Percentiles rank a stretch among this genome's conserved stretches.
These are phyloP conservation scores for Netelia melanura DNA, from an alignment of 2,888 invertebrate genomes.

Conservation along the genomic window DNA sequence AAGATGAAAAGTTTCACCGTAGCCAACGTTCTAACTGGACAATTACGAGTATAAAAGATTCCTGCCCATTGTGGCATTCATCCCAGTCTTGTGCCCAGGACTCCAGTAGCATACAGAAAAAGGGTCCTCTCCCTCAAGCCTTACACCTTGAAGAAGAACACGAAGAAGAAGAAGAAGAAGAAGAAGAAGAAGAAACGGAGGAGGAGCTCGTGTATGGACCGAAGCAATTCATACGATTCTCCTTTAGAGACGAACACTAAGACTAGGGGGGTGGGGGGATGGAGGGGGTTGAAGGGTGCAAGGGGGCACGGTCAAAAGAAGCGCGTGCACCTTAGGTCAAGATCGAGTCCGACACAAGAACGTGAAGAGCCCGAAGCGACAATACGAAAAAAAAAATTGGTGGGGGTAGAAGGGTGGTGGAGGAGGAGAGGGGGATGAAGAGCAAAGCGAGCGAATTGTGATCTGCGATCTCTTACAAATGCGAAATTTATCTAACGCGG, in stretches of 20 bases:
- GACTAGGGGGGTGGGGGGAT: conserved; percentile 32
- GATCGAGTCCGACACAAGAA: conserved; percentile 7
- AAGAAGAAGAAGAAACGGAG: conserved; percentile 25
- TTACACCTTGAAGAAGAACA: background rate
- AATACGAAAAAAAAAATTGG: conserved; percentile 14
- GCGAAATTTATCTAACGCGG: conserved; percentile 78
- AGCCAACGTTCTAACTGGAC: conserved; percentile 69
- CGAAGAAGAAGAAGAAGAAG: conserved; percentile 33
- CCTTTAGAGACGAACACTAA: conserved; percentile 40
- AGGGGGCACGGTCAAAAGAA: conserved; percentile 52
- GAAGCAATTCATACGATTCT: conserved; percentile 67
- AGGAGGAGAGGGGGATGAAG: conserved; percentile 6
- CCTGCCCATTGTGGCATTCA: conserved; percentile 70
- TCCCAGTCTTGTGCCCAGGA: conserved; percentile 61
- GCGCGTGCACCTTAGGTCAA: conserved; percentile 60
- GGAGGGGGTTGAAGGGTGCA: conserved; percentile 5
- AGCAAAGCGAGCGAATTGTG: conserved; percentile 36
- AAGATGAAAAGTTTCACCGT: conserved; percentile 49
- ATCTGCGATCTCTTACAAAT: conserved; percentile 73
- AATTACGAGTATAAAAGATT: conserved; percentile 73
- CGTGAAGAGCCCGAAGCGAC: too few relatives aligned
- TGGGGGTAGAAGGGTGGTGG: background rate
- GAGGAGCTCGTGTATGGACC: conserved; percentile 35
- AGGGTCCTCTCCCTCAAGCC: conserved; percentile 35
- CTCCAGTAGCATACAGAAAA: conserved; percentile 39